Percentiles rank a stretch among this genome's conserved stretches.
Conservation (phyloP, 1,140 invertebrate species). For the Zeugodacus cucurbitae region DNA sequence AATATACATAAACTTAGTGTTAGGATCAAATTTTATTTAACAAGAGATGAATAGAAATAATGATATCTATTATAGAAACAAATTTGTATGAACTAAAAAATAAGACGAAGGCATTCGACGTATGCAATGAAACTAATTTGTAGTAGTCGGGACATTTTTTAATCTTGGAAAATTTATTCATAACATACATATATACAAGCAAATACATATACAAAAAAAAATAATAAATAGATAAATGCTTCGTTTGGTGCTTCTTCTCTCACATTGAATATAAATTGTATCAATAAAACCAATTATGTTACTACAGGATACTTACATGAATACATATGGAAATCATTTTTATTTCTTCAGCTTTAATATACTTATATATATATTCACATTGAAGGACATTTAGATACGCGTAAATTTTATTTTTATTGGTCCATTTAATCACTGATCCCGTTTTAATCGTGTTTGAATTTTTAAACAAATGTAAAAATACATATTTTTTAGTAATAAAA, state of each 20-base stretch:
- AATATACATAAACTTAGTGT: slow-evolving; percentile 43
- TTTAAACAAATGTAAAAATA: neutral
- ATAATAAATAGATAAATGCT: slow-evolving; percentile 8
- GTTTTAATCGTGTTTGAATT: neutral
- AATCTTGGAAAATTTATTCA: neutral
- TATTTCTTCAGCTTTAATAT: neutral
- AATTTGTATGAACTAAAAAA: neutral
- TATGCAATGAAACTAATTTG: neutral
- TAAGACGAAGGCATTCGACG: neutral
- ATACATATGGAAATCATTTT: neutral
- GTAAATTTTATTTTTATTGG: neutral
- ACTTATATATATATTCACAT: neutral
- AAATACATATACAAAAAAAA: neutral
- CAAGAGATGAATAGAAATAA: slow-evolving; percentile 9
- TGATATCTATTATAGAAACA: slow-evolving; percentile 10
- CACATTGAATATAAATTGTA: neutral
- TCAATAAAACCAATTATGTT: neutral
- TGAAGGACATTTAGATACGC: neutral
- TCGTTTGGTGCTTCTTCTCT: neutral
- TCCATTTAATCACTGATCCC: neutral
- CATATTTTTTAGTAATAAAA: neutral
- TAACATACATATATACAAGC: neutral
- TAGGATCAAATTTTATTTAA: slow-evolving; percentile 40
- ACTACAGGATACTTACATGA: neutral
- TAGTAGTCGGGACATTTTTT: neutral